Evolutionary conservation across 2,888 invertebrate species (phyloP), one percentile per base, ranked within the genome.

Genomic region (Nysson spinosus): DNA sequence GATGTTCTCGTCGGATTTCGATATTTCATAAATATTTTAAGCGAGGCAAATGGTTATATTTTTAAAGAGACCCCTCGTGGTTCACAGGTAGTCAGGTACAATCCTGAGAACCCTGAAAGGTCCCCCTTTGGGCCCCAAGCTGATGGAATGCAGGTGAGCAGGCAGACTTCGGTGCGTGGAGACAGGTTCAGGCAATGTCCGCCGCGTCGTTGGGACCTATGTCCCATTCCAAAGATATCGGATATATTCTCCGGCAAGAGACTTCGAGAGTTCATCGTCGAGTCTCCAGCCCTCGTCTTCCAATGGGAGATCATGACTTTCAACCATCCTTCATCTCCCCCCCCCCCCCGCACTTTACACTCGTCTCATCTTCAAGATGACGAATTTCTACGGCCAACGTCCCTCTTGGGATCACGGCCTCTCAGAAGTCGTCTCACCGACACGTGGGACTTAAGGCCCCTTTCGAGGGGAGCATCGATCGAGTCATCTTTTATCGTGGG

Each of bases 161-260:
- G 74, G 82, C 83, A 80, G 83, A 84, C 80, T 83, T 83, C 75
- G 83, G 84, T 80, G 83, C 85, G 81, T 79, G 86, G 84, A 85
- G 86, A 85, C 85, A 85, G 85, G 84, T 85, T 84, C 82, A 83
- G 81, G 82, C 83, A 80, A 80, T 83, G 84, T 82, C 83, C 81
- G 79, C 75, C 67, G 69, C 73, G 74, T 75, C 56, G 73, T 60
- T 67, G 75, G 80, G 81, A 83, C 84, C 83, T 85, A 86, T 79
- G 82, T 75, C 78, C 85, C 83, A 82, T 86, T 85, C 85, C 79
- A 84, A 86, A 86, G 81, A 87, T 85, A 86, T 86, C 82, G 84
- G 80, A 83, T 81, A 77, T 77, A 75, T 73, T 76, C 72, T 24
- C 30, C 40, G 6, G 43, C 43, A 16, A 34, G 39, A 40, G 44